phyloP scores from a whole-genome alignment of 2,797 vertebrate genomes.

The Enteromius treurensis region DNA sequence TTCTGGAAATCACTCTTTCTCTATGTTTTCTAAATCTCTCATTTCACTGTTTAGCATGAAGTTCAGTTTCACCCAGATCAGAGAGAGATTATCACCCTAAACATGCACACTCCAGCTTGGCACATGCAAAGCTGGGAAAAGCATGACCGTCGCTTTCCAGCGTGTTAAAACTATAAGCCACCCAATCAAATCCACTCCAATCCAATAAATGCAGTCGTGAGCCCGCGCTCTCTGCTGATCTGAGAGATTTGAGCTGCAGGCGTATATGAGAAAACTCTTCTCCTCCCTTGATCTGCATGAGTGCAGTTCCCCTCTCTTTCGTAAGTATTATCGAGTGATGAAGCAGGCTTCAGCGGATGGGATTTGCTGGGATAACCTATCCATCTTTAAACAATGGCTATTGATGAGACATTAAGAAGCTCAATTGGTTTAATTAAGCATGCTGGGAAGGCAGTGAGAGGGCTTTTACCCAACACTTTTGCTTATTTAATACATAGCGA shows the following conservation, averaged over 20 bases:
- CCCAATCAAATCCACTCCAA: constrained; percentile 42
- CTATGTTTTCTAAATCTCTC: constrained; percentile 9
- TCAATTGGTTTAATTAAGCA: constrained; percentile 79
- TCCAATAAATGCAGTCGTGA: constrained; percentile 45
- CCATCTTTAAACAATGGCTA: constrained; percentile 80
- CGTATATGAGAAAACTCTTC: constrained; percentile 19
- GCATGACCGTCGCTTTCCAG: constrained; percentile 25
- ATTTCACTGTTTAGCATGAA: constrained; percentile 33
- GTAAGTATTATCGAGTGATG: constrained; percentile 69
- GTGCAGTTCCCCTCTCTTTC: constrained; percentile 30
- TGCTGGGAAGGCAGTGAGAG: background rate
- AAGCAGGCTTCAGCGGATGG: constrained; percentile 63
- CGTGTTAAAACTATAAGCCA: constrained; percentile 53
- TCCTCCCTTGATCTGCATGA: constrained; percentile 34
- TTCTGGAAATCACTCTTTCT: constrained; percentile 8
- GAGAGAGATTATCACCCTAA: constrained; percentile 45
- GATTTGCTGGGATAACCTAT: constrained; percentile 69
- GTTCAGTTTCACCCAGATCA: constrained; percentile 45
- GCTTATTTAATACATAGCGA: constrained; percentile 20
- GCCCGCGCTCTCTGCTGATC: constrained; percentile 1
- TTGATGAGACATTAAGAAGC: constrained; percentile 77
- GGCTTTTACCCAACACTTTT: constrained; percentile 1
- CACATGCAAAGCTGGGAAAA: constrained; percentile 33
- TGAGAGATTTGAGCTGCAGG: constrained; percentile 17
- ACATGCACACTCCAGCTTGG: constrained; percentile 36